Conservation (phyloP, 1,140 invertebrate species). For the Drosophila tristis region DNA sequence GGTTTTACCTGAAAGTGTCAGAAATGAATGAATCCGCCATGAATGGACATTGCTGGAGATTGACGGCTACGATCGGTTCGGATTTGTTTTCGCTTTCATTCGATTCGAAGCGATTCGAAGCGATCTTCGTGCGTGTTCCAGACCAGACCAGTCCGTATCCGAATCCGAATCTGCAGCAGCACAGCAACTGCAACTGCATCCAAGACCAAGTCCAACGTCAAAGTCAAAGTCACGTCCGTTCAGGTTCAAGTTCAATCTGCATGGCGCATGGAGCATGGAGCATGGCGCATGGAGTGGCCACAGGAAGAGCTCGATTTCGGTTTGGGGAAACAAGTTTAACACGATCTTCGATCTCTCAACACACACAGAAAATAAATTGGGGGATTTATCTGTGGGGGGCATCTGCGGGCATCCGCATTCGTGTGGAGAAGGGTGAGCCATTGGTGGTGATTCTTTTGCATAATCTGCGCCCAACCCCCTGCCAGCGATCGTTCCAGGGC, state of each 20-base stretch:
- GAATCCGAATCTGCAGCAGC: slow-evolving; percentile 13
- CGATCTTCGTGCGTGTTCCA: slow-evolving; percentile 40
- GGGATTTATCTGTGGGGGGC: neutral
- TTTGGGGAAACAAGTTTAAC: slow-evolving; percentile 63
- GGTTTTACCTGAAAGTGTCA: slow-evolving; percentile 82
- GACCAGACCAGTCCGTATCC: slow-evolving; percentile 24
- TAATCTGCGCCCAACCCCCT: slow-evolving; percentile 23
- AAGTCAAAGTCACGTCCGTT: slow-evolving; percentile 57
- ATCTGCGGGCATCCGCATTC: slow-evolving; percentile 48
- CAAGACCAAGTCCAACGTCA: slow-evolving; percentile 4
- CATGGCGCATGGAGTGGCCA: slow-evolving; percentile 12
- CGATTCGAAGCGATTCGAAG: slow-evolving; percentile 43
- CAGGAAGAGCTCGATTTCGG: slow-evolving; percentile 63
- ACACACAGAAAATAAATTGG: neutral
- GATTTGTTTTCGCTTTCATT: slow-evolving; percentile 68
- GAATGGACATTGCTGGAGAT: slow-evolving; percentile 10
- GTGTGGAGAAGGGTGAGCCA: slow-evolving; percentile 4
- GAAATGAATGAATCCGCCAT: slow-evolving; percentile 10
- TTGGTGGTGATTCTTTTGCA: slow-evolving; percentile 56
- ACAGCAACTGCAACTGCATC: slow-evolving; percentile 9
- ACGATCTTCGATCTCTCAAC: slow-evolving; percentile 33
- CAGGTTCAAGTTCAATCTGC: slow-evolving; percentile 76
- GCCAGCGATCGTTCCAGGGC: slow-evolving; percentile 31
- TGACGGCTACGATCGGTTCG: slow-evolving; percentile 35
- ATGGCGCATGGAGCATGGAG: slow-evolving; percentile 13